These are phyloP conservation scores for Leptoclinus maculatus DNA, from an alignment of 2,797 vertebrate genomes.

Conservation along the genomic window DNA sequence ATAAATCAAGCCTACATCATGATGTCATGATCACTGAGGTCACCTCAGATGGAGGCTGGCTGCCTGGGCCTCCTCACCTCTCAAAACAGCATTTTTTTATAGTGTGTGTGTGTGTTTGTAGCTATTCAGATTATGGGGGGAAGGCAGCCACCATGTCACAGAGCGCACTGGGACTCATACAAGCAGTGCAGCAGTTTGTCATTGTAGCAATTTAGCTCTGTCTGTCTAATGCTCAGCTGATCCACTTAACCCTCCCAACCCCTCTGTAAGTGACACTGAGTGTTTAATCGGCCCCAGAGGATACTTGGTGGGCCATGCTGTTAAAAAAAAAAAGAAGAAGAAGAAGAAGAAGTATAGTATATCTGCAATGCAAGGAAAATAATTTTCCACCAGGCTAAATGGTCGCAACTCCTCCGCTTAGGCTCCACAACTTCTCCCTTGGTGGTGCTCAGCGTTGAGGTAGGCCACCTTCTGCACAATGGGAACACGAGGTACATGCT, in stretches of 20 bases:
- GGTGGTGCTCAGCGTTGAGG: constrained; percentile 30
- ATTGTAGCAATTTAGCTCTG: constrained; percentile 62
- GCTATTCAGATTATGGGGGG: neutral
- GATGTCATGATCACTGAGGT: constrained; percentile 78
- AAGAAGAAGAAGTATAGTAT: constrained; percentile 26
- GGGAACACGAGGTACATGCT: neutral
- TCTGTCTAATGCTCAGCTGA: constrained; percentile 57
- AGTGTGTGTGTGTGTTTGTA: neutral
- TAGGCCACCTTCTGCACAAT: neutral
- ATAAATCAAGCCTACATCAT: constrained; percentile 78
- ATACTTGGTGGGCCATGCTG: neutral
- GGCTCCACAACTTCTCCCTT: constrained; percentile 19
- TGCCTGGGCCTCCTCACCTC: constrained; percentile 48
- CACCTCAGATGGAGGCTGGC: constrained; percentile 54
- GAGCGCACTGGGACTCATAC: constrained; percentile 57
- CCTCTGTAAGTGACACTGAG: constrained; percentile 70
- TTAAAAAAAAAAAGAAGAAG: constrained; percentile 33
- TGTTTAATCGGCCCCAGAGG: constrained; percentile 70
- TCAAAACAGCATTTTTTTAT: constrained; percentile 39
- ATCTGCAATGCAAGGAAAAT: constrained; percentile 48
- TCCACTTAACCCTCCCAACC: constrained; percentile 70
- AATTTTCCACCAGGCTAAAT: constrained; percentile 49
- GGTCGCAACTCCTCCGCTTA: constrained; percentile 28
- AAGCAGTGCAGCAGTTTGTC: constrained; percentile 64
- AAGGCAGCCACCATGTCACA: constrained; percentile 33